Conservation (phyloP, 2,888 invertebrate species). For the Oscheius sp. region DNA sequence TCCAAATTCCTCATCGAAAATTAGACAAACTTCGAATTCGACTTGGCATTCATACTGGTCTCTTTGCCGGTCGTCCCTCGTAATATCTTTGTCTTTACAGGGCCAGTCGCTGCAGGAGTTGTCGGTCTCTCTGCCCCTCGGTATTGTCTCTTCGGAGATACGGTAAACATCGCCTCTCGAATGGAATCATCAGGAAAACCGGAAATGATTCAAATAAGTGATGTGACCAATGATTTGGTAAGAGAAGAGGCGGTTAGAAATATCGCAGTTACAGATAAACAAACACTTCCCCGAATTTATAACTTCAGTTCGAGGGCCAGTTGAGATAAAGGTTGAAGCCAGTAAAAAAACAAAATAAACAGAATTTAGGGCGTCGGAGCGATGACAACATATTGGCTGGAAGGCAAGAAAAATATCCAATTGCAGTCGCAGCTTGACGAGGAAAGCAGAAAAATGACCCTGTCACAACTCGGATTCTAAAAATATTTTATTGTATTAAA, state of each 20-base stretch:
- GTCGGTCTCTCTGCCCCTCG: conserved; percentile 71
- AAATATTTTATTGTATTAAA: too few relatives aligned
- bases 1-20: conserved; percentile 64
- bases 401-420: conserved; percentile 48
- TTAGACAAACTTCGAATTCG: conserved; percentile 65
- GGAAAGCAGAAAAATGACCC: conserved; percentile 4
- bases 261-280: conserved; percentile 28
- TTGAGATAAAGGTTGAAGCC: conserved; percentile 64
- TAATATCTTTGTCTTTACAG: conserved; percentile 21
- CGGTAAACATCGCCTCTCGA: conserved; percentile 68
- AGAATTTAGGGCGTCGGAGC: conserved; percentile 61
- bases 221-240: conserved; percentile 32
- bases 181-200: conserved; percentile 71
- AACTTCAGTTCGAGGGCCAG: conserved; percentile 60
- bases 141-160: conserved; percentile 72
- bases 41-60: conserved; percentile 64
- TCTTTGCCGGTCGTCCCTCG: too few relatives aligned
- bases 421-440: conserved; percentile 14
- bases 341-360: not conserved
- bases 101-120: conserved; percentile 70
- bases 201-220: conserved; percentile 65
- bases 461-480: conserved; percentile 35
- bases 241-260: not conserved
- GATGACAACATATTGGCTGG: conserved; percentile 67
- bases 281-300: conserved; percentile 64